Conservation (phyloP, 2,113 vertebrate species). For the Tonatia bakeri region DNA sequence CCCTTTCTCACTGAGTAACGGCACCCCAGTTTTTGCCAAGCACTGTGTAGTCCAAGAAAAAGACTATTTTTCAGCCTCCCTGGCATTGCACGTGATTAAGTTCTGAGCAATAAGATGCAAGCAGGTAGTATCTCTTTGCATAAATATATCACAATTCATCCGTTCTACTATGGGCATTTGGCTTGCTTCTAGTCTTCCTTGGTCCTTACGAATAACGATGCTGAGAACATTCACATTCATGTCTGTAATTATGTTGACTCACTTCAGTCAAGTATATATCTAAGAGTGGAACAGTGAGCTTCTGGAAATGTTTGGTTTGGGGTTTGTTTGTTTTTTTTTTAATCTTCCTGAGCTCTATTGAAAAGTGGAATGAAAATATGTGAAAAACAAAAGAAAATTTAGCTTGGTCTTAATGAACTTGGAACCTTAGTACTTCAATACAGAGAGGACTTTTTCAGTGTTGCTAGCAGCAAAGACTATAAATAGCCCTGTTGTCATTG, state of each 20-base stretch:
- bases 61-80: not conserved
- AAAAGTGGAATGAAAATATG: slow-evolving; percentile 28
- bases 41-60: not conserved
- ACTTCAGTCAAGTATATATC: not conserved
- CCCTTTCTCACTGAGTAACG: not conserved
- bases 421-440: slow-evolving; percentile 10
- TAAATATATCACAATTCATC: not conserved
- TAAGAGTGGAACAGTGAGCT: not conserved
- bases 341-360: not conserved
- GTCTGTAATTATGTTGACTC: not conserved
- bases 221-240: not conserved
- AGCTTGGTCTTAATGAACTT: slow-evolving; percentile 38
- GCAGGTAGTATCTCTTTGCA: not conserved
- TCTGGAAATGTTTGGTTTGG: not conserved
- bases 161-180: not conserved
- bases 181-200: not conserved
- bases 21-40: not conserved
- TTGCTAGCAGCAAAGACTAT: not conserved
- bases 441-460: slow-evolving; percentile 7
- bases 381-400: slow-evolving; percentile 13
- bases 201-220: not conserved
- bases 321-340: not conserved
- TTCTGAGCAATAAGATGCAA: not conserved
- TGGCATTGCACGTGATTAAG: not conserved
- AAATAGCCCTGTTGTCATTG: not conserved